phyloP scores from a whole-genome alignment of 2,797 vertebrate species.

The Typhlichthys subterraneus region DNA sequence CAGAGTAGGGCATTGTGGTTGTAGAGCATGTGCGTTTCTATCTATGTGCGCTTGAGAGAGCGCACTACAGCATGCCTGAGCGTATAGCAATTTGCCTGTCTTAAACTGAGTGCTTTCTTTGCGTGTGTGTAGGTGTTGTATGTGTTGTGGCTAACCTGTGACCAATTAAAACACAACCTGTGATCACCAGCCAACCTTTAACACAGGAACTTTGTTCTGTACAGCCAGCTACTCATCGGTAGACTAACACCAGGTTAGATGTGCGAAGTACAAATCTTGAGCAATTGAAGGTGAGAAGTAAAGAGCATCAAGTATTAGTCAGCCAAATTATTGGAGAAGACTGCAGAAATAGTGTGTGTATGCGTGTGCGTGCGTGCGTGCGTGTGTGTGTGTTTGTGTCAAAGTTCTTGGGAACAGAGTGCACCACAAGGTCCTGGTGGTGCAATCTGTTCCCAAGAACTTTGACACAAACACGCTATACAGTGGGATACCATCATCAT shows the following conservation, averaged over 20 bases:
- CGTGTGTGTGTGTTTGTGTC: not conserved
- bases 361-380: not conserved
- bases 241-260: not conserved
- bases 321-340: no score
- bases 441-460: no score
- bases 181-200: slow-evolving; percentile 22
- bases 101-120: slow-evolving; percentile 1
- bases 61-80: not conserved
- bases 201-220: slow-evolving; percentile 41
- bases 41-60: not conserved
- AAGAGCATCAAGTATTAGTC: no score
- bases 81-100: slow-evolving; percentile 23
- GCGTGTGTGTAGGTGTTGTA: slow-evolving; percentile 27
- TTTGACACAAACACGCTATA: slow-evolving; percentile 9
- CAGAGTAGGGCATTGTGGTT: slow-evolving; percentile 13
- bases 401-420: no score
- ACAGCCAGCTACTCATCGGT: not conserved
- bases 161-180: slow-evolving; percentile 25
- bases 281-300: no score
- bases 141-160: slow-evolving; percentile 33
- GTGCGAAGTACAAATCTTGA: no score
- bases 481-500: slow-evolving; percentile 31
- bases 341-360: not conserved
- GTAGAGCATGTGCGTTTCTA: slow-evolving; percentile 2
- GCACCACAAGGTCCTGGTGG: no score